phyloP scores from a whole-genome alignment of 2,113 vertebrate species.

The Ailurus styani region DNA sequence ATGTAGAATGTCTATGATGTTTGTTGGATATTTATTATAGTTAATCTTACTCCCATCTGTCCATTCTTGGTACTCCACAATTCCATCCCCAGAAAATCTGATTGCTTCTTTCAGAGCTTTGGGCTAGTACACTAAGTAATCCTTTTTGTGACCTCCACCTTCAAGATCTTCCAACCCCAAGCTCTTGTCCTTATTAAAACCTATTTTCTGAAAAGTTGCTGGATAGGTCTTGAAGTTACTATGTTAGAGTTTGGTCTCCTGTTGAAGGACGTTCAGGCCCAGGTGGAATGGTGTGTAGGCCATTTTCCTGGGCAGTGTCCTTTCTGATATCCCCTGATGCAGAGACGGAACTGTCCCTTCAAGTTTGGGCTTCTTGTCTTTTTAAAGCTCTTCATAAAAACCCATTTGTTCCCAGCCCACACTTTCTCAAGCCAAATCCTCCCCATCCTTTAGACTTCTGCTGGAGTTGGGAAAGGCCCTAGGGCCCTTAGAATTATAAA shows the following conservation, averaged over 20 bases:
- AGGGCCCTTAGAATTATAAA: not conserved
- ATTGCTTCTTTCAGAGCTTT: not conserved
- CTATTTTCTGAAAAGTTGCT: not conserved
- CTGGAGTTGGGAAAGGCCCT: not conserved
- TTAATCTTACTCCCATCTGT: not conserved
- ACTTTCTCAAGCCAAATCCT: not conserved
- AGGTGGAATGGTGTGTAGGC: not conserved
- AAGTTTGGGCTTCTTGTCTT: not conserved
- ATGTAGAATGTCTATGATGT: not conserved
- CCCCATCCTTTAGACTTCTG: not conserved
- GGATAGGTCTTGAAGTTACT: not conserved
- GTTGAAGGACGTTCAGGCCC: not conserved
- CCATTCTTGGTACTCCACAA: not conserved
- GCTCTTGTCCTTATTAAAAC: not conserved
- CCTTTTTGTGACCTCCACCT: not conserved
- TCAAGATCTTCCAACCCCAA: not conserved
- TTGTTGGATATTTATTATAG: not conserved
- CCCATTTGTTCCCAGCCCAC: not conserved
- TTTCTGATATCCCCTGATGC: not conserved
- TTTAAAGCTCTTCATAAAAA: not conserved
- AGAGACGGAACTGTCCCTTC: not conserved
- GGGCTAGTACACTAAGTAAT: not conserved
- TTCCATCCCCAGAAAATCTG: not conserved
- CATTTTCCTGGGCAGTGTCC: not conserved
- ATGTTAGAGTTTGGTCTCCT: not conserved